Percentiles rank a stretch among this genome's conserved stretches.
These are phyloP conservation scores for Axinella damicornis DNA, from an alignment of 37 sponge, comb jelly and placozoan genomes.

Conservation along the genomic window DNA sequence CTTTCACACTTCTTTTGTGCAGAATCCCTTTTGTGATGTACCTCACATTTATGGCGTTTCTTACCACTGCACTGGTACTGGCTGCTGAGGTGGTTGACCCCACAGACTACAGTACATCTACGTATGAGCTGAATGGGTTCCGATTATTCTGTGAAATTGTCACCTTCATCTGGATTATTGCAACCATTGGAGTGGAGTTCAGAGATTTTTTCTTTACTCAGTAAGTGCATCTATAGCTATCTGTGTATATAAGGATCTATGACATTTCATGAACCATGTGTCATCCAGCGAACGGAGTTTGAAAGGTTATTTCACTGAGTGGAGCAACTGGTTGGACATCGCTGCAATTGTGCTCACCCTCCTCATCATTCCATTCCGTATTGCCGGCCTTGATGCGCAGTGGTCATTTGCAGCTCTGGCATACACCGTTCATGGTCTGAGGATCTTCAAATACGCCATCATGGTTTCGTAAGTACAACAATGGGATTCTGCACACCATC, in stretches of 20 bases:
- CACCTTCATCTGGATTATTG: not conserved
- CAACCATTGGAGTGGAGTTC: not conserved
- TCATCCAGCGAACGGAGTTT: not conserved
- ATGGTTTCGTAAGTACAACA: constrained; percentile 6
- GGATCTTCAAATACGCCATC: constrained; percentile 17
- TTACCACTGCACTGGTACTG: constrained; percentile 9
- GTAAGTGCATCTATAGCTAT: not conserved
- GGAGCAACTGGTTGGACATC: constrained; percentile 9
- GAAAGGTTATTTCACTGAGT: not conserved
- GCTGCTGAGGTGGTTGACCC: not conserved
- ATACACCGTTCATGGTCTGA: constrained; percentile 2
- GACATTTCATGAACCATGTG: no score
- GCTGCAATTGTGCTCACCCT: not conserved
- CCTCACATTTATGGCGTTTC: constrained; percentile 3
- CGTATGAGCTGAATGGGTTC: not conserved
- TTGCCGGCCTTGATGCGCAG: not conserved
- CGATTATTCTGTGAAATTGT: not conserved
- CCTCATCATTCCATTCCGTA: constrained; percentile 30
- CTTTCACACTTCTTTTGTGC: not conserved
- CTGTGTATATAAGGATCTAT: no score
- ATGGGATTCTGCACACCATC: no score
- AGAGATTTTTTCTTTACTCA: not conserved
- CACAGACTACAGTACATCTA: not conserved
- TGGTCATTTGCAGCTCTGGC: constrained; percentile 23
- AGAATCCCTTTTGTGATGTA: not conserved